phyloP scores from a whole-genome alignment of 2,888 invertebrate genomes.

The Pseudanteris insignis region DNA sequence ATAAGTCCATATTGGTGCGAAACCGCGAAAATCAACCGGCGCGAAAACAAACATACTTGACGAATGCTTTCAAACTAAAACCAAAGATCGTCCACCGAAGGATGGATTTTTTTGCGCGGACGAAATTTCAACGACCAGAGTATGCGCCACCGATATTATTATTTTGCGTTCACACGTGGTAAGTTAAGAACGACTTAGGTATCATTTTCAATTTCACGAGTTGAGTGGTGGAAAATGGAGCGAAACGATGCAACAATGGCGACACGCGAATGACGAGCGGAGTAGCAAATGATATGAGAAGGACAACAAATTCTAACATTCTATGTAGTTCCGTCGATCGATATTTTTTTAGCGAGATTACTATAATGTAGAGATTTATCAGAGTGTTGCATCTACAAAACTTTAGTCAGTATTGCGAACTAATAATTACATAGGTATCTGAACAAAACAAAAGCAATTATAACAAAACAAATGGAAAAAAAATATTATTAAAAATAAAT shows the following conservation, averaged over 20 bases:
- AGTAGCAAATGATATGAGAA: neutral
- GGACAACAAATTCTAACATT: conserved; percentile 49
- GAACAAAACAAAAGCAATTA: conserved; percentile 10
- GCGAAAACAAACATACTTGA: no score
- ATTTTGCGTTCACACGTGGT: conserved; percentile 25
- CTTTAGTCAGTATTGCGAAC: conserved; percentile 41
- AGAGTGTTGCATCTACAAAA: conserved; percentile 40
- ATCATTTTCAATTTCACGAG: conserved; percentile 16
- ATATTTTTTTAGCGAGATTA: conserved; percentile 55
- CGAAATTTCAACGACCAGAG: conserved; percentile 17
- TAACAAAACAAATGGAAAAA: neutral
- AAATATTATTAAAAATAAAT: conserved; percentile 4
- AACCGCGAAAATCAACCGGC: neutral
- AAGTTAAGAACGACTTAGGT: conserved; percentile 33
- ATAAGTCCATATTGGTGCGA: conserved; percentile 1
- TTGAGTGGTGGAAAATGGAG: no score
- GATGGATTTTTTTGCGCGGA: conserved; percentile 17
- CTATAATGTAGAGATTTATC: conserved; percentile 38
- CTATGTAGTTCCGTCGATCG: conserved; percentile 55
- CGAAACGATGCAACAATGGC: no score
- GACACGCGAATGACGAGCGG: neutral
- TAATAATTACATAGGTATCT: conserved; percentile 30
- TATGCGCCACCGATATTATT: conserved; percentile 3
- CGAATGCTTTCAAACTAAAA: no score
- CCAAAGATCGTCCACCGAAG: conserved; percentile 35